These are phyloP conservation scores for Kobus ellipsiprymnus DNA, from an alignment of 2,113 vertebrate genomes.

Conservation along the genomic window DNA sequence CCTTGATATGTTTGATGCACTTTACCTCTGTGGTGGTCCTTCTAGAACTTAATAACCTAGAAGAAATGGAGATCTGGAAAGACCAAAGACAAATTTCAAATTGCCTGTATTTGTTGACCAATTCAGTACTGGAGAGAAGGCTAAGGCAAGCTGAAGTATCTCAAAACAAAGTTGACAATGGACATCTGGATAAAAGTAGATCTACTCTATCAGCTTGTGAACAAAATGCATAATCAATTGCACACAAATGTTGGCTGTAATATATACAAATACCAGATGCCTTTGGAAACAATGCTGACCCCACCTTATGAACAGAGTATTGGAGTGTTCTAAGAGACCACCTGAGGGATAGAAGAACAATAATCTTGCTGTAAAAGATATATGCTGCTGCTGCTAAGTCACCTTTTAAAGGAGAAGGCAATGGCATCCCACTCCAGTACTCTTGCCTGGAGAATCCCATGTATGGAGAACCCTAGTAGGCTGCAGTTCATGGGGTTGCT, in stretches of 20 bases:
- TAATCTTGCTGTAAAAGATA: background rate
- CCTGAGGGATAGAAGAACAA: background rate
- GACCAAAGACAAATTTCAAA: background rate
- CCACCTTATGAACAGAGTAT: background rate
- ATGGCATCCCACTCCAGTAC: too few species aligned
- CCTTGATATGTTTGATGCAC: background rate
- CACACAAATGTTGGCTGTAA: background rate
- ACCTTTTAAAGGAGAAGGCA: background rate
- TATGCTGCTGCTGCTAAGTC: background rate
- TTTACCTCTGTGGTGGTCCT: background rate
- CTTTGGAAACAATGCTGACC: background rate
- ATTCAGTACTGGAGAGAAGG: background rate
- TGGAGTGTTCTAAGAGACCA: background rate
- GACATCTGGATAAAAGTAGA: background rate
- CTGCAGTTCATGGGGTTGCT: too few species aligned
- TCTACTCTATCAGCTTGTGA: background rate
- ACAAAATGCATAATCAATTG: background rate
- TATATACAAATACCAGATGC: background rate
- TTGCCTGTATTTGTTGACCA: background rate
- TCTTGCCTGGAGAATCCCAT: too few species aligned
- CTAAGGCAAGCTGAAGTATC: background rate
- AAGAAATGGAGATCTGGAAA: background rate
- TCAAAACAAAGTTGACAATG: background rate
- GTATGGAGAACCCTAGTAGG: fast-evolving
- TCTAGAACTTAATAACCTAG: background rate